A percentile compares a stretch with the other conserved stretches of the same genome.
These are phyloP conservation scores for Spatula versicolor DNA, from an alignment of 2,797 vertebrate species.

Conservation along the genomic window DNA sequence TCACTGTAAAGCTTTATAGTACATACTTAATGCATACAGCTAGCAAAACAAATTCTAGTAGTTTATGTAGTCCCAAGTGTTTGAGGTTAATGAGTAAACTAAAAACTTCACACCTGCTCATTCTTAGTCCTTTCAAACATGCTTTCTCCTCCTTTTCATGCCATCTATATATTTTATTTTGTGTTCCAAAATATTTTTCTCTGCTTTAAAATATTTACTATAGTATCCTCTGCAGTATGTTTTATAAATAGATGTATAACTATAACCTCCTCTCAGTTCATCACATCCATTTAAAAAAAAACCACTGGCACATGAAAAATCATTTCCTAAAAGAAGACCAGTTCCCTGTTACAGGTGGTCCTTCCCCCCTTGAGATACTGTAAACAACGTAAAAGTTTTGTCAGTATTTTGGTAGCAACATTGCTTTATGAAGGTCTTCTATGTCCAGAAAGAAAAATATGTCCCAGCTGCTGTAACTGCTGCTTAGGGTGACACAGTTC, in stretches of 20 bases:
- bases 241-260: background rate
- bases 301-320: background rate
- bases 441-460: constrained; percentile 22
- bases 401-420: background rate
- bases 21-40: accelerated
- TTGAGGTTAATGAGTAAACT: background rate
- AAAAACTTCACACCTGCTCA: background rate
- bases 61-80: background rate
- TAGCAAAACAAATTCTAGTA: background rate
- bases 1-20: background rate
- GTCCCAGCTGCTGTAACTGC: constrained; percentile 38
- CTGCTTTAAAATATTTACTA: background rate
- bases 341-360: background rate
- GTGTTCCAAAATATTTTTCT: background rate
- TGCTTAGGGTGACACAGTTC: constrained; percentile 10
- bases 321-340: background rate
- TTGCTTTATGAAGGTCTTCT: constrained; percentile 34
- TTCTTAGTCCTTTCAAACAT: background rate
- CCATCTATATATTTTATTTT: background rate
- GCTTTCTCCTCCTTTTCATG: background rate
- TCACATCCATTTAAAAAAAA: background rate
- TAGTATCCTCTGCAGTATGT: background rate
- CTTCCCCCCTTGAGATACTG: background rate
- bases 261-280: background rate
- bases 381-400: constrained; percentile 8